These are phyloP conservation scores for Bubo bubo DNA, from an alignment of 2,113 vertebrate species.

Conservation along the genomic window DNA sequence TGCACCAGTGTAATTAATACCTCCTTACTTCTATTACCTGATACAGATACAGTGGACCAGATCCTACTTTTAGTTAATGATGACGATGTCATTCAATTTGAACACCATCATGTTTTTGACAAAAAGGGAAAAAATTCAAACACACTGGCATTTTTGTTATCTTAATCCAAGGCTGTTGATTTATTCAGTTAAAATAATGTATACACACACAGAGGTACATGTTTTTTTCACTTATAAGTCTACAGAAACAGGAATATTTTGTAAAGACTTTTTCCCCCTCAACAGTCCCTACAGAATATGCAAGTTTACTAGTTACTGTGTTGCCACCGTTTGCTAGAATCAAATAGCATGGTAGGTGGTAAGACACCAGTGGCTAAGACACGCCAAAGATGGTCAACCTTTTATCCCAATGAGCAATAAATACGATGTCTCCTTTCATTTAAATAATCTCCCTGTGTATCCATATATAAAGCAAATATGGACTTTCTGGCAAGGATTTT, in stretches of 20 bases:
- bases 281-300: not conserved
- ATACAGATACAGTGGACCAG: not conserved
- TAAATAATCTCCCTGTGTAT: not conserved
- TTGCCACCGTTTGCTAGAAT: not conserved
- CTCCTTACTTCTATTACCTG: not conserved
- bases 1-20: not conserved
- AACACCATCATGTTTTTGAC: not conserved
- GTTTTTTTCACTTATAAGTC: not conserved
- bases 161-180: not conserved
- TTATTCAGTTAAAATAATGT: not conserved
- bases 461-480: not conserved
- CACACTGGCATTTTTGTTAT: not conserved
- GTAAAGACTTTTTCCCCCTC: not conserved
- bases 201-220: not conserved
- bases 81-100: not conserved
- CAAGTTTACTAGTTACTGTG: not conserved
- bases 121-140: not conserved
- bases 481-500: not conserved
- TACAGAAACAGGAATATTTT: not conserved
- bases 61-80: not conserved
- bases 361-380: not conserved
- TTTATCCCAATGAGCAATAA: not conserved
- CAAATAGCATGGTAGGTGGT: not conserved
- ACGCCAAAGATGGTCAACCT: not conserved
- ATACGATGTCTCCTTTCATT: not conserved